Evolutionary conservation across 2,888 invertebrate species (phyloP), one percentile per base, ranked within the genome.

Genomic region (Cacoxenus indagator): DNA sequence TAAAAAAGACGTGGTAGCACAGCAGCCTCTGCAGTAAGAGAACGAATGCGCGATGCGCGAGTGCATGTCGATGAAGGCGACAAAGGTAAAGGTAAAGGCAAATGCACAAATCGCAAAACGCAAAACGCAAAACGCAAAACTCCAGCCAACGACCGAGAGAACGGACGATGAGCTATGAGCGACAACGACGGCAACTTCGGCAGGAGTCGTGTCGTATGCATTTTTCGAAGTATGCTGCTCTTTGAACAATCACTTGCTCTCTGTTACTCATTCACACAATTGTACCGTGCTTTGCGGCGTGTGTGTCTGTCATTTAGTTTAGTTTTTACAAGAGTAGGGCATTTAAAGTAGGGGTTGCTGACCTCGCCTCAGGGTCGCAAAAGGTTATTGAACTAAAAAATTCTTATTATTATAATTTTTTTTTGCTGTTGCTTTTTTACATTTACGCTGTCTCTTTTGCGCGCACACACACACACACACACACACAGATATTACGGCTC

Each of bases 291-390:
- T n/a, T n/a, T n/a, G n/a, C n/a, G n/a, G n/a, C n/a, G n/a, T n/a
- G n/a, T n/a, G n/a, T n/a, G n/a, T n/a, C n/a, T n/a, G n/a, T n/a
- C n/a, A n/a, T n/a, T n/a, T n/a, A n/a, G n/a, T n/a, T n/a, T 6
- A 4, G 31, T 4, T 9, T 9, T 31, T 11, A 37, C 37, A 22
- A 22, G 22, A 51, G 22, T 8, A 51, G 22, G 6, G 22, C 17
- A 9, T 19, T 22, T 51, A 19, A 51, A 70, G 78, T 84, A 83
- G 85, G 86, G 88, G 87, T 88, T 88, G 87, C 85, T 86, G 87
- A 88, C 87, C 88, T 88, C 87, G 84, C 87, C 86, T 88, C 88
- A 88, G 88, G 88, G 88, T 88, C 88, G 87, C 84, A 83, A 80
- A 80, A 85, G 88, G 85, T 86, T 86, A 78, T 87, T 88, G 86